Conservation (phyloP, 2,888 invertebrate genomes). For the Amblyjoppa fuscipennis region DNA sequence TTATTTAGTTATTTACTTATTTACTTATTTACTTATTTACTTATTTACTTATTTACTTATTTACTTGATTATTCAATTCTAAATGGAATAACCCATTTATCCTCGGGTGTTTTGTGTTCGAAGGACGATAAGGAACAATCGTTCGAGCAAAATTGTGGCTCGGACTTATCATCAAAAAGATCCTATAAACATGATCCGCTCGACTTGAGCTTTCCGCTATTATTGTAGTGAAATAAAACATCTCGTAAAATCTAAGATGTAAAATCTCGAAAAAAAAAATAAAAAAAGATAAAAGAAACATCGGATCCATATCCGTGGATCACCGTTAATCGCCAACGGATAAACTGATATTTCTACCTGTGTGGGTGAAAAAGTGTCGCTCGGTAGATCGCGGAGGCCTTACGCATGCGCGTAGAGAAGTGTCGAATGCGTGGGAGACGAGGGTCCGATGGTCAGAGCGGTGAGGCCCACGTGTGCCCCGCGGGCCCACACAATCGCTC, state of each 20-base stretch:
- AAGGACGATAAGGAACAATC: too few relatives aligned
- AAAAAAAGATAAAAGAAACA: neutral
- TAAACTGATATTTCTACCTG: slow-evolving; percentile 13
- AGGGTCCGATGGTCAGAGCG: slow-evolving; percentile 62
- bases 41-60: too few relatives aligned
- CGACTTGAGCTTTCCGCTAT: too few relatives aligned
- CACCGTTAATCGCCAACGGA: neutral
- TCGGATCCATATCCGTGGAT: neutral
- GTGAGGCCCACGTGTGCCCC: slow-evolving; percentile 59
- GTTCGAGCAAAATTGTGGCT: too few relatives aligned
- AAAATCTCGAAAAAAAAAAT: neutral
- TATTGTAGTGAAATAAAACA: neutral
- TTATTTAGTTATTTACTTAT: too few relatives aligned
- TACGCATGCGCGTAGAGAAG: slow-evolving; percentile 73
- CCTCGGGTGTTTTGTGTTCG: too few relatives aligned
- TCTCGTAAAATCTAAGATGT: neutral
- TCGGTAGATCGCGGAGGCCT: slow-evolving; percentile 29
- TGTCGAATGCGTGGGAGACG: slow-evolving; percentile 72
- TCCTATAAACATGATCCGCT: too few relatives aligned
- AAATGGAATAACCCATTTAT: too few relatives aligned
- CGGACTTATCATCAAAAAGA: too few relatives aligned
- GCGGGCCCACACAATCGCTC: slow-evolving; percentile 57
- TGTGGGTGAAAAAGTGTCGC: slow-evolving; percentile 35
- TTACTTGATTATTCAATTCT: too few relatives aligned
- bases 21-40: too few relatives aligned